Evolutionary conservation across 1,140 invertebrate species (phyloP), one percentile per base, ranked within the genome.

Genomic region (Helicoverpa armigera): DNA sequence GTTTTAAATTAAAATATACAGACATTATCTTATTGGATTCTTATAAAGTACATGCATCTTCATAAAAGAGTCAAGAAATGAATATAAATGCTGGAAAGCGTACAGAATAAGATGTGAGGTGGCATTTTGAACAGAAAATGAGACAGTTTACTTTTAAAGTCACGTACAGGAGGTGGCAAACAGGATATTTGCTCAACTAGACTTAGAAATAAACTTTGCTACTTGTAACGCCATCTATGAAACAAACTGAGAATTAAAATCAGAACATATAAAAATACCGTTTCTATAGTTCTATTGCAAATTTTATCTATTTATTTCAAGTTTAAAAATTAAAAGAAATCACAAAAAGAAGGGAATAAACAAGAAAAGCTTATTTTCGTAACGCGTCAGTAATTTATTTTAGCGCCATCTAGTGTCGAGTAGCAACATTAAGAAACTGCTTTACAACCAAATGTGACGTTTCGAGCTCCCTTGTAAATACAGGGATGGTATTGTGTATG

Each of bases 111-210:
- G 92, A 93, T 90, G 91, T 89, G 90, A 91, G 89, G 83, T 87
- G 85, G 88, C 89, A 94, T 92, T 93, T 93, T 94, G 82, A 87
- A 87, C 89, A 82, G 90, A 92, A 91, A 94, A 94, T 94, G 84
- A 93, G 91, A 90, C 88, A 88, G 87, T 94, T 93, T 91, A 85
- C 87, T 88, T 90, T 84, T 72, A 88, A 89, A 93, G 91, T 93
- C 92, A 94, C 92, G 91, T 92, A 89, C 84, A 67, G 56, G 76
- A 86, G 77, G 79, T 86, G 79, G 86, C 85, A 83, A 80, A 82
- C 76, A 79, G 70, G 78, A 86, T 35, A 79, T 56, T 75, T 69
- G 43, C 56, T 43, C 10, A 61, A 48, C 35, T 54, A 43, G 9
- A 16, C 10, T 56, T 53, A 12, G 2, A 23, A 16, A 12, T 50